Evolutionary conservation across 2,888 invertebrate species (phyloP).

Genomic region (Lucinisca nassula): DNA sequence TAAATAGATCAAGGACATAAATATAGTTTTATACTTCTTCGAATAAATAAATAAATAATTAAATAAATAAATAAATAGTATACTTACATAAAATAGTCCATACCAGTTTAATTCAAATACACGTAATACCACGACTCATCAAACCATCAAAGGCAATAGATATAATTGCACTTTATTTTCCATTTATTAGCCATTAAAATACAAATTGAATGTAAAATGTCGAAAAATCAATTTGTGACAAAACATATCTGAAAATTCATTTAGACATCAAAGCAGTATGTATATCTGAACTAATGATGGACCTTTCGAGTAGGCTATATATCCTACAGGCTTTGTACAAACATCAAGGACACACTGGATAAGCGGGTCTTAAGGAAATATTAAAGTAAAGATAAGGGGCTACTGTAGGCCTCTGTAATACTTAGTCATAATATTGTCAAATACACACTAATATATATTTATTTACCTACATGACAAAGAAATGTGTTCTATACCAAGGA

Average conservation of each 20-base stretch:
- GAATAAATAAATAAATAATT: too few relatives aligned
- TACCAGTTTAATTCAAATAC: too few relatives aligned
- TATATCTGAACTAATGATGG: background rate
- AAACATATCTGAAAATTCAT: background rate
- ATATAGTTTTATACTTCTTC: too few relatives aligned
- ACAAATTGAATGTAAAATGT: background rate
- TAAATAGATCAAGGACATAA: too few relatives aligned
- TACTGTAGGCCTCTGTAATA: background rate
- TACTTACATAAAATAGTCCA: too few relatives aligned
- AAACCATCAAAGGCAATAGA: too few relatives aligned
- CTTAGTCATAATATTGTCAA: constrained; percentile 13
- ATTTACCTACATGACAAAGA: background rate
- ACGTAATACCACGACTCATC: too few relatives aligned
- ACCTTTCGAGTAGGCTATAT: background rate
- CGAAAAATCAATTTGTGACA: background rate
- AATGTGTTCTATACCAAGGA: too few relatives aligned
- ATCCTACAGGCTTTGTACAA: too few relatives aligned
- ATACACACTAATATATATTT: background rate
- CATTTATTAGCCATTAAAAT: too few relatives aligned
- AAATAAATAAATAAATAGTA: too few relatives aligned
- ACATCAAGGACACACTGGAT: background rate
- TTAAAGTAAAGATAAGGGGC: background rate
- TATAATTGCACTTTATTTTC: too few relatives aligned
- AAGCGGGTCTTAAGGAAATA: background rate
- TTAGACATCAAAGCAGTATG: background rate